These are phyloP conservation scores for Mesorhabditis sp. DNA, from an alignment of 2,888 invertebrate species.

Conservation along the genomic window DNA sequence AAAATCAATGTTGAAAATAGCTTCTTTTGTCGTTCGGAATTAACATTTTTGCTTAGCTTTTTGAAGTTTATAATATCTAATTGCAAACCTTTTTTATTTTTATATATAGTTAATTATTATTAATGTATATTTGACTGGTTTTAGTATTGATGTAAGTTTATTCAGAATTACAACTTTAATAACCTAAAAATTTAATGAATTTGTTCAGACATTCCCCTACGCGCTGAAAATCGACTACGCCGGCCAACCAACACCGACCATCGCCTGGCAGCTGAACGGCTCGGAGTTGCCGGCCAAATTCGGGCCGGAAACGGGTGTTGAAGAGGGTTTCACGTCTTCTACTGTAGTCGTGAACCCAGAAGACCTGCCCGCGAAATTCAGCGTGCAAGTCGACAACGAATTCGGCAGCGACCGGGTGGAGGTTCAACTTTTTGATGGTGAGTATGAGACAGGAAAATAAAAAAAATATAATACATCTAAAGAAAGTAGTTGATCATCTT, in stretches of 20 bases:
- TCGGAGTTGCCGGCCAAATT: background rate
- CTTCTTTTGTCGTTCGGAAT: too few species aligned
- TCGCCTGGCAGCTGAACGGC: background rate
- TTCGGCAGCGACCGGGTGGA: background rate
- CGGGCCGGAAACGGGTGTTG: too few species aligned
- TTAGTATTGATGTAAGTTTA: background rate
- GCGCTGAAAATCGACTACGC: background rate
- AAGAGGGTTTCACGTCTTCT: background rate
- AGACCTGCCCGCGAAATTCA: background rate
- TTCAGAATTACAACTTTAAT: background rate
- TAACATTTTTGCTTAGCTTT: too few species aligned
- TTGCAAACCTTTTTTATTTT: too few species aligned
- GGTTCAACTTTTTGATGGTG: background rate
- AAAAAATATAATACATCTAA: too few species aligned
- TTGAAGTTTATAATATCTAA: too few species aligned
- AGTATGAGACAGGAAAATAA: too few species aligned
- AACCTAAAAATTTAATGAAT: too few species aligned
- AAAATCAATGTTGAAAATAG: too few species aligned
- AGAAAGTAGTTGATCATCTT: too few species aligned
- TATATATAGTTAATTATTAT: too few species aligned
- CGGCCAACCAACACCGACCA: background rate
- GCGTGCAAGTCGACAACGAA: background rate
- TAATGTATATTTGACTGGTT: too few species aligned
- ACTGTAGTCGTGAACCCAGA: background rate
- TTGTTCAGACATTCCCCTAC: background rate